Evolutionary conservation across 2,888 invertebrate genomes (phyloP), one percentile per base, ranked within the genome.

Genomic region (Campoplex capitator): DNA sequence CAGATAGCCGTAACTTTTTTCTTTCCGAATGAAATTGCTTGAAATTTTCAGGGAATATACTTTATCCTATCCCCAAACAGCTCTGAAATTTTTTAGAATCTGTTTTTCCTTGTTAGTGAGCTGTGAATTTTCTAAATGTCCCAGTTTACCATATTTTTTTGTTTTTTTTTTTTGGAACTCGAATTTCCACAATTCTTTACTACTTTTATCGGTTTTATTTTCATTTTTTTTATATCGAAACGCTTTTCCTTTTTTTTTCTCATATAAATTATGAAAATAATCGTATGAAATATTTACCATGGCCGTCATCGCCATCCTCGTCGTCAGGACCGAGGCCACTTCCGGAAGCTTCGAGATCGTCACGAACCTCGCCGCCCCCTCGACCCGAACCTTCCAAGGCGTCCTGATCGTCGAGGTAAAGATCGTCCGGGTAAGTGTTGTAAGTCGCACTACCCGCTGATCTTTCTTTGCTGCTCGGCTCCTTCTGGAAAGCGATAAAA

Each of bases 321-420:
- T 97, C 98, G 95, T 97, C 97, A 88, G 97, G 97, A 89, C 98
- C 98, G 95, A 96, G 97, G 89, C 98, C 98, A 94, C 97, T 98
- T 92, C 98, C 98, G 93, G 98, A 98, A 93, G 97, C 97, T 95
- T 98, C 98, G 90, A 96, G 95, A 95, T 97, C 97, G 94, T 96
- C 96, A 93, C 96, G 96, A 95, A 97, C 96, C 95, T 96, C 97
- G 88, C 96, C 96, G 90, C 95, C 95, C 90, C 95, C 96, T 83
- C 95, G 95, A 90, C 96, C 96, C 91, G 96, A 97, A 87, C 96
- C 96, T 93, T 97, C 97, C 92, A 97, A 96, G 92, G 95, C 96
- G 92, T 97, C 97, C 87, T 94, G 94, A 95, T 97, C 97, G 95
- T 97, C 97, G 93, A 97, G 96, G 95, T 97, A 97, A 91, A 97